Evolutionary conservation across 1,140 invertebrate genomes (phyloP).

Genomic region (Drosophila ercepeae): DNA sequence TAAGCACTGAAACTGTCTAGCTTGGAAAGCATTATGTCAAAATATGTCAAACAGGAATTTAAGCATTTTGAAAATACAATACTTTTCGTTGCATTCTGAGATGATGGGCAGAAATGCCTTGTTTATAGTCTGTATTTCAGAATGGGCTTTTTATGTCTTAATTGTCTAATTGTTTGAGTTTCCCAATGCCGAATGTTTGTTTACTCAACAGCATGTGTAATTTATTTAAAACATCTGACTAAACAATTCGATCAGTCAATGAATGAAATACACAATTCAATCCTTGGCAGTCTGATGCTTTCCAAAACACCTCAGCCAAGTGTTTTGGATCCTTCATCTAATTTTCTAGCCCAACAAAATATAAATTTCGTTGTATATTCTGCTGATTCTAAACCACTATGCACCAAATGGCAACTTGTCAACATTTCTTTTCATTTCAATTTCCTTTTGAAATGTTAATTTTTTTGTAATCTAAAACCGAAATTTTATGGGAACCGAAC

Average conservation of each 20-base stretch:
- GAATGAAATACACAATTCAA: conserved; percentile 33
- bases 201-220: conserved; percentile 45
- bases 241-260: conserved; percentile 36
- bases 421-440: conserved; percentile 28
- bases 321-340: neutral
- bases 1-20: conserved; percentile 40
- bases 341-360: neutral
- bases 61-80: conserved; percentile 38
- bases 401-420: conserved; percentile 55
- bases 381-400: conserved; percentile 25
- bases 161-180: conserved; percentile 38
- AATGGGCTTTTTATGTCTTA: conserved; percentile 33
- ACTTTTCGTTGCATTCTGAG: conserved; percentile 2
- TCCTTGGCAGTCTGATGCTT: neutral
- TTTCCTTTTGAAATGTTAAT: conserved; percentile 27
- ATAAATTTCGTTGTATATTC: neutral
- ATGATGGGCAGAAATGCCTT: neutral
- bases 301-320: neutral
- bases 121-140: conserved; percentile 17
- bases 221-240: conserved; percentile 56
- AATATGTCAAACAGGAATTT: conserved; percentile 47
- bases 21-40: conserved; percentile 30
- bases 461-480: conserved; percentile 58
- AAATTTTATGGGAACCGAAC: conserved; percentile 46
- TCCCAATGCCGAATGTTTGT: conserved; percentile 40